A percentile compares a stretch with the other conserved stretches of the same genome.
These are phyloP conservation scores for Corythaeola cristata DNA, from an alignment of 2,113 vertebrate genomes.

Conservation along the genomic window DNA sequence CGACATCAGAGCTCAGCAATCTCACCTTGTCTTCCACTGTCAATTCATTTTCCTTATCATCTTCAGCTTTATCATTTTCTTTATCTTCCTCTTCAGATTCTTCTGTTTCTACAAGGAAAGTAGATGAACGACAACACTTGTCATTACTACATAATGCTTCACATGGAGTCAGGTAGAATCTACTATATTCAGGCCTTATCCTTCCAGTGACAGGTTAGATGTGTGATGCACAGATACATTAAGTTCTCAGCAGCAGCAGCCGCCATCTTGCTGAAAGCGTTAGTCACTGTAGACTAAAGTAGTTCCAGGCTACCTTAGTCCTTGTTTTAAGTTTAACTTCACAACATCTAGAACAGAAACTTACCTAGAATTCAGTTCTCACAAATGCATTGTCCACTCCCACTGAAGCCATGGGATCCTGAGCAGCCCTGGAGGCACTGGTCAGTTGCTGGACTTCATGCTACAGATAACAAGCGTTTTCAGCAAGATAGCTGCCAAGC, in stretches of 20 bases:
- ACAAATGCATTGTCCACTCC: not conserved
- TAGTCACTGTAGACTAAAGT: not conserved
- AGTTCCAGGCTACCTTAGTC: not conserved
- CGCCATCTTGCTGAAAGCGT: slow-evolving; percentile 6
- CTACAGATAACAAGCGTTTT: not conserved
- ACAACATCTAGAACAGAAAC: not conserved
- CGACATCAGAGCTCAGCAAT: not conserved
- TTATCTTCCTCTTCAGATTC: slow-evolving; percentile 85
- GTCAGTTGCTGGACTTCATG: not conserved
- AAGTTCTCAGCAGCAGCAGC: not conserved
- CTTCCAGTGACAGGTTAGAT: slow-evolving; percentile 4
- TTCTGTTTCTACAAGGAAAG: slow-evolving; percentile 74
- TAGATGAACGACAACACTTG: slow-evolving; percentile 15
- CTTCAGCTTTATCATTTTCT: slow-evolving; percentile 80
- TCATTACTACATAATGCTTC: not conserved
- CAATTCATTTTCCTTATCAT: slow-evolving; percentile 80
- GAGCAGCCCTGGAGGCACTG: not conserved
- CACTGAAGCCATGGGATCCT: not conserved
- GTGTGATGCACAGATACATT: not conserved
- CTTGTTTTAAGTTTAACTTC: not conserved
- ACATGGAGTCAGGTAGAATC: not conserved
- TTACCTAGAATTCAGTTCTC: not conserved
- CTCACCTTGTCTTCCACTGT: slow-evolving; percentile 81
- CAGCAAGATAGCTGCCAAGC: slow-evolving; percentile 42
- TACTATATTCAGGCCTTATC: not conserved